These are phyloP conservation scores for Apocrypta bakeri DNA, from an alignment of 1,140 invertebrate species.

Conservation along the genomic window DNA sequence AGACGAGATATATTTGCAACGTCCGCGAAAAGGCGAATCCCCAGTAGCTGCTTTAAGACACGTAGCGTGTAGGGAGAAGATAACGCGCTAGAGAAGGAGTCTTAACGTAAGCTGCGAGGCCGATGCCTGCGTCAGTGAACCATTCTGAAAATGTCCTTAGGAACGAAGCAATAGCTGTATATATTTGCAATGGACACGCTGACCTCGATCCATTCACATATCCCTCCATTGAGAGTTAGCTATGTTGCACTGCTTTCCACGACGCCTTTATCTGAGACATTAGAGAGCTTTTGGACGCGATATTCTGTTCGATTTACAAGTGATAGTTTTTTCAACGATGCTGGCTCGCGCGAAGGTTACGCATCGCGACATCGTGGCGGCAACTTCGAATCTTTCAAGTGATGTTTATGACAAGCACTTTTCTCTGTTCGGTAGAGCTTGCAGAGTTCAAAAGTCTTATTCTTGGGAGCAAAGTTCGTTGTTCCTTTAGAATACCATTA, in stretches of 20 bases:
- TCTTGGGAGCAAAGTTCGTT: not conserved
- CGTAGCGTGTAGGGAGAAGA: not conserved
- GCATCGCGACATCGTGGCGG: not conserved
- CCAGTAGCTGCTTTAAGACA: not conserved
- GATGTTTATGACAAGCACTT: not conserved
- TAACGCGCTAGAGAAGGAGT: not conserved
- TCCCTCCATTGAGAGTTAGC: not conserved
- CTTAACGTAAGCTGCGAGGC: not conserved
- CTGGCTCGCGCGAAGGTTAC: not conserved
- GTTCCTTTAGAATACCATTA: not conserved
- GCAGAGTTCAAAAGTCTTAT: no score
- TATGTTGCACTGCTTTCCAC: not conserved
- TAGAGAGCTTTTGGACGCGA: not conserved
- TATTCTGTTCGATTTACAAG: slow-evolving; percentile 4
- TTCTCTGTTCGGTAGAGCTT: not conserved
- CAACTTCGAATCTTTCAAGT: not conserved
- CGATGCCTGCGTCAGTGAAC: slow-evolving; percentile 26
- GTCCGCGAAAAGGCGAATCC: not conserved
- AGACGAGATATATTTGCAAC: not conserved
- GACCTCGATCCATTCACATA: slow-evolving; percentile 30
- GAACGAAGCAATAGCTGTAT: not conserved
- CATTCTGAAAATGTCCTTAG: not conserved
- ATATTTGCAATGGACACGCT: not conserved
- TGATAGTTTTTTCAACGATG: not conserved
- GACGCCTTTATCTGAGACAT: not conserved